These are phyloP conservation scores for Takifugu rubripes DNA, from an alignment of 2,797 vertebrate species.

Conservation along the genomic window DNA sequence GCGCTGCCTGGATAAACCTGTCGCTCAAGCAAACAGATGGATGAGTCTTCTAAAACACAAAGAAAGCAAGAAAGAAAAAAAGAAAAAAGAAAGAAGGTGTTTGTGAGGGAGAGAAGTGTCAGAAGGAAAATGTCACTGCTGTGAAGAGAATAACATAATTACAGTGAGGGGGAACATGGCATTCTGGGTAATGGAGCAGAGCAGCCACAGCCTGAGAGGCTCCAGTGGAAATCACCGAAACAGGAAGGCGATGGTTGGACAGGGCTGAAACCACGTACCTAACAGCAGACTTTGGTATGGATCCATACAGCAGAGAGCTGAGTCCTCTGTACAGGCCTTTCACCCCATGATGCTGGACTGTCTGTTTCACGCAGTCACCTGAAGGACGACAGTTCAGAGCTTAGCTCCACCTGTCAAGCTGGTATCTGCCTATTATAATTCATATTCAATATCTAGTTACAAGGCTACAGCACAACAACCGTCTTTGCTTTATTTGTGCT, in stretches of 20 bases:
- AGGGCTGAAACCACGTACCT: constrained; percentile 69
- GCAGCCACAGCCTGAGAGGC: constrained; percentile 39
- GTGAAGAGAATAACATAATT: constrained; percentile 66
- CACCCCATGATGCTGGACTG: constrained; percentile 83
- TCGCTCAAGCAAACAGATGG: constrained; percentile 51
- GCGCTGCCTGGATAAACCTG: constrained; percentile 58
- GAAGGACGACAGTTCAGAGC: constrained; percentile 2
- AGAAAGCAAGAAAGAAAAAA: constrained; percentile 2
- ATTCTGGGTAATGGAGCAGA: constrained; percentile 66
- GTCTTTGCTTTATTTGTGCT: too few relatives aligned
- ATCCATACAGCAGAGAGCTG: constrained; percentile 91
- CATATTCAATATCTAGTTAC: too few relatives aligned
- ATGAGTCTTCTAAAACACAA: constrained; percentile 23
- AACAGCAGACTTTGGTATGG: constrained; percentile 93
- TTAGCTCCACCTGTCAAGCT: too few relatives aligned
- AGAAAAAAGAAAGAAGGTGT: background rate
- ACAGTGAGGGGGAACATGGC: constrained; percentile 48
- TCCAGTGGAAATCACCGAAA: background rate
- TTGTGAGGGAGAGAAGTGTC: constrained; percentile 6
- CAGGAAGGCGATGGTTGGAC: background rate
- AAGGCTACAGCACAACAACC: too few relatives aligned
- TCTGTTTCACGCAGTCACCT: constrained; percentile 93
- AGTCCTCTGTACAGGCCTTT: constrained; percentile 92
- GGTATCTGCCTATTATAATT: too few relatives aligned
- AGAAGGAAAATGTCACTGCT: constrained; percentile 62